phyloP scores from a whole-genome alignment of 2,113 vertebrate genomes.

The Plectropomus leopardus region DNA sequence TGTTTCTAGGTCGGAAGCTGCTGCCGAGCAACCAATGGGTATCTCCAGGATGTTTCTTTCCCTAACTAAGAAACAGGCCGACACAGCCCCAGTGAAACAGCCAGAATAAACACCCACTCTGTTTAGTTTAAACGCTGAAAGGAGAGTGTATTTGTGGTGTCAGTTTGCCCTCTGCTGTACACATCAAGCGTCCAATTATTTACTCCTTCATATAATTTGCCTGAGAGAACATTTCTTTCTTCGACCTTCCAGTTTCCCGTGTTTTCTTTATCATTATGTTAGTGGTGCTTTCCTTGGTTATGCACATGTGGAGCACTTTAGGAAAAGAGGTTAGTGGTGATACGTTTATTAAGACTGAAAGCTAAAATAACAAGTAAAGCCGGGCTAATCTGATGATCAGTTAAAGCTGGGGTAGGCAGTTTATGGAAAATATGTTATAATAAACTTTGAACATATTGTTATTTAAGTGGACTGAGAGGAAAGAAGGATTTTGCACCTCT shows the following conservation, averaged over 20 bases:
- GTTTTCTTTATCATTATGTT: slow-evolving; percentile 4
- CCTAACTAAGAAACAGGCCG: not conserved
- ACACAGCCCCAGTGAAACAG: not conserved
- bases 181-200: slow-evolving; percentile 6
- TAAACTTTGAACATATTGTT: no score
- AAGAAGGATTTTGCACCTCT: no score
- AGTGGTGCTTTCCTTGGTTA: slow-evolving; percentile 53
- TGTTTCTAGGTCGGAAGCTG: no score
- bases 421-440: no score
- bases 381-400: slow-evolving; percentile 1
- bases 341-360: not conserved
- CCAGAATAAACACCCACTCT: slow-evolving; percentile 2
- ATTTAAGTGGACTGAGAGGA: no score
- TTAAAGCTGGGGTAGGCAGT: no score
- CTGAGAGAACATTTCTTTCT: slow-evolving; percentile 15
- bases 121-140: not conserved
- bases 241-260: slow-evolving; percentile 1
- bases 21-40: no score
- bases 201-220: not conserved
- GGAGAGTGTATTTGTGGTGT: slow-evolving; percentile 6
- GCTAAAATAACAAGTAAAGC: slow-evolving; percentile 17
- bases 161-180: slow-evolving; percentile 64
- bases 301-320: slow-evolving; percentile 4
- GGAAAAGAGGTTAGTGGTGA: slow-evolving; percentile 33
- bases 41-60: no score